phyloP scores from a whole-genome alignment of 2,888 invertebrate species.

The Cheilosia vernalis region DNA sequence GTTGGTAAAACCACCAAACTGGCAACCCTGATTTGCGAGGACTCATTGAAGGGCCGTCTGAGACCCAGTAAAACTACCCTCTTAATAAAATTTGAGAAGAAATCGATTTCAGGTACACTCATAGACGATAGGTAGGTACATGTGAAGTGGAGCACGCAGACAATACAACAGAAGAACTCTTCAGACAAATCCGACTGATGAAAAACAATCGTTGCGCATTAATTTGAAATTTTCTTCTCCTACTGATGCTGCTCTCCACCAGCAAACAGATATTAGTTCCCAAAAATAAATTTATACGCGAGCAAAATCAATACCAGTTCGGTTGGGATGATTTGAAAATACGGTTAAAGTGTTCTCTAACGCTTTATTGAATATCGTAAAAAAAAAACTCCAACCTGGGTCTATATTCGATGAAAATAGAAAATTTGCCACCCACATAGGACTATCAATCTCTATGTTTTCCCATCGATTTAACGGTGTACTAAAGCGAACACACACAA shows the following conservation, averaged over 20 bases:
- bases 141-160: not conserved
- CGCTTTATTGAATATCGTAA: slow-evolving; percentile 45
- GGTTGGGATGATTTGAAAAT: not conserved
- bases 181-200: slow-evolving; percentile 34
- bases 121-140: not conserved
- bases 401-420: slow-evolving; percentile 40
- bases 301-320: slow-evolving; percentile 13
- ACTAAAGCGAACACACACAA: slow-evolving; percentile 31
- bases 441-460: slow-evolving; percentile 59
- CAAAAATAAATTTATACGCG: slow-evolving; percentile 39
- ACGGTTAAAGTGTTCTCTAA: slow-evolving; percentile 29
- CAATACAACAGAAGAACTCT: not conserved
- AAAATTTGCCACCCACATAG: slow-evolving; percentile 49
- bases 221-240: slow-evolving; percentile 43
- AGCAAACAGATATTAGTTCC: slow-evolving; percentile 1
- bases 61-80: slow-evolving; percentile 44
- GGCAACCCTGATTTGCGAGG: slow-evolving; percentile 42
- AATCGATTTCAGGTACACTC: slow-evolving; percentile 39
- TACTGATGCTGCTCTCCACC: not conserved
- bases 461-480: slow-evolving; percentile 64
- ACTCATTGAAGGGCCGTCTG: slow-evolving; percentile 10
- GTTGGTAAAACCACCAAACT: too few relatives aligned
- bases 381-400: not conserved
- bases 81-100: slow-evolving; percentile 53
- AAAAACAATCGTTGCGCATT: slow-evolving; percentile 47